Evolutionary conservation across 2,113 vertebrate genomes (phyloP).

Genomic region (Plecturocebus donacophilus): DNA sequence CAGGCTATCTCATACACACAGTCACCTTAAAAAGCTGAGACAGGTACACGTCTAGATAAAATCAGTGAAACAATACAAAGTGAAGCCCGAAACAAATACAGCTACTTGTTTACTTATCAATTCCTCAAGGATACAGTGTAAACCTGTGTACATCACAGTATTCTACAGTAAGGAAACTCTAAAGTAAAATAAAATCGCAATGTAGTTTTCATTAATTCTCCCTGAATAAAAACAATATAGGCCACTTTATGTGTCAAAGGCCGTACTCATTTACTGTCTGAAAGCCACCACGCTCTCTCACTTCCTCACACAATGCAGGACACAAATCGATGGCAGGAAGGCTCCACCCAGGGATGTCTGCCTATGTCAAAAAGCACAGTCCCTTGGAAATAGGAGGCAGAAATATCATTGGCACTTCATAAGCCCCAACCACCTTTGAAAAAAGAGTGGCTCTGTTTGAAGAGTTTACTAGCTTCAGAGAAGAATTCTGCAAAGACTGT

Average conservation of each 20-base stretch:
- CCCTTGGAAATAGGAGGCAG: neutral
- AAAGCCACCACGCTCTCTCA: neutral
- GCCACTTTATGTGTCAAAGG: neutral
- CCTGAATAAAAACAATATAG: neutral
- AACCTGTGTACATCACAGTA: neutral
- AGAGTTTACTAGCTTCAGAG: slow-evolving; percentile 27
- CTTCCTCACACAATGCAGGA: neutral
- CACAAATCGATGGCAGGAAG: neutral
- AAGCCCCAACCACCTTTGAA: neutral
- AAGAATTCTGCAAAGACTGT: neutral
- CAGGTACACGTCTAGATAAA: neutral
- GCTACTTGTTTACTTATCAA: neutral
- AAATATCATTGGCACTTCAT: neutral
- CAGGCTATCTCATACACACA: neutral
- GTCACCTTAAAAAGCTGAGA: neutral
- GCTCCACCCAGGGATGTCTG: neutral
- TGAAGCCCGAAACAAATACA: slow-evolving; percentile 3
- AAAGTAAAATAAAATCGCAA: neutral
- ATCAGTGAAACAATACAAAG: neutral
- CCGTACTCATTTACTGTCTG: neutral
- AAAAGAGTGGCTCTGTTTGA: neutral
- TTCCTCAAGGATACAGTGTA: neutral
- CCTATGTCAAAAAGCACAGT: neutral
- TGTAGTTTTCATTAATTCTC: neutral
- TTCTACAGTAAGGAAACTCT: neutral